Conservation (phyloP, 1,140 invertebrate species). For the Whitmania pigra region DNA sequence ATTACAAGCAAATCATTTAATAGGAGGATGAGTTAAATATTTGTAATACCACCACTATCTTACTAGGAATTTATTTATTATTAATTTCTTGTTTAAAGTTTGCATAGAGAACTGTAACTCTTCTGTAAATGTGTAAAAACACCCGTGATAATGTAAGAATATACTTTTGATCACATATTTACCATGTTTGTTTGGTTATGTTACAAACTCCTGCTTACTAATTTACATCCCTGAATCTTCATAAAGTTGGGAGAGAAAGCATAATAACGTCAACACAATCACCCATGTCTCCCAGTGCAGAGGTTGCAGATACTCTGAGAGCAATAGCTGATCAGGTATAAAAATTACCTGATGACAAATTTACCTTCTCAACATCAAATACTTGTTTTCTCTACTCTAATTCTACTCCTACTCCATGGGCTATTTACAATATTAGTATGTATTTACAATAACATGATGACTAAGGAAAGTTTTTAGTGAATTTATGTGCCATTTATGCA, state of each 20-base stretch:
- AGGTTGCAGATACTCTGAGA: background rate
- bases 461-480: too few species aligned
- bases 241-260: background rate
- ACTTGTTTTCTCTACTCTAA: too few species aligned
- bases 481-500: too few species aligned
- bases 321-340: slow-evolving; percentile 6
- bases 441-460: too few species aligned
- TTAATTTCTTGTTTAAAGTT: too few species aligned
- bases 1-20: too few species aligned
- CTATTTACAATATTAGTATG: too few species aligned
- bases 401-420: too few species aligned
- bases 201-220: background rate
- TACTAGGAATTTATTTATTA: too few species aligned
- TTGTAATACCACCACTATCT: too few species aligned
- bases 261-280: background rate
- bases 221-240: background rate
- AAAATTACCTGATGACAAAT: background rate
- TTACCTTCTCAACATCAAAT: too few species aligned
- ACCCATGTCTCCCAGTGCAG: background rate
- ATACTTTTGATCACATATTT: background rate
- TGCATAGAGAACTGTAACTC: background rate
- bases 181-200: background rate
- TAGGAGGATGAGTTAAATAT: too few species aligned
- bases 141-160: background rate
- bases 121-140: background rate